Conservation (phyloP, 2,797 vertebrate genomes). For the Diceros bicornis region DNA sequence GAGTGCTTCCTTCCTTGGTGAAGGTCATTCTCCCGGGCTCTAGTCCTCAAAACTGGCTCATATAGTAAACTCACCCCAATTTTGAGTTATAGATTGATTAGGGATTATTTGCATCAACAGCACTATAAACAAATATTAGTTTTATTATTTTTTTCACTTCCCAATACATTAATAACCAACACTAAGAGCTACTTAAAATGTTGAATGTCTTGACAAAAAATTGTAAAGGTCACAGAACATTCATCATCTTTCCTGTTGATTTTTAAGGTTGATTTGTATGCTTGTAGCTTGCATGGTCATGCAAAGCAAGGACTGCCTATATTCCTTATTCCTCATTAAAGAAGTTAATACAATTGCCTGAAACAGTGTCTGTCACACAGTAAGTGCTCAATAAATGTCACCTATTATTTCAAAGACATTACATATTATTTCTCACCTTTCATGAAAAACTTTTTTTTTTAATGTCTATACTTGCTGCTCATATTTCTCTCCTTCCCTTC, state of each 20-base stretch:
- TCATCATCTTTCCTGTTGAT: neutral
- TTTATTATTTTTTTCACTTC: conserved; percentile 18
- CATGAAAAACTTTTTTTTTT: neutral
- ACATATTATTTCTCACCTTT: neutral
- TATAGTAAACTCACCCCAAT: no score
- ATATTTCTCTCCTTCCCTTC: neutral
- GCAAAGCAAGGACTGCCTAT: neutral
- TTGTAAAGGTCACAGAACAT: neutral
- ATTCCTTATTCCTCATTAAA: neutral
- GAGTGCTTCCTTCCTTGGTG: no score
- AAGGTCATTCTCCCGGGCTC: no score
- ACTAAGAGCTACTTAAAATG: neutral
- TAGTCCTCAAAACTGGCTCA: no score
- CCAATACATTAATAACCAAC: neutral
- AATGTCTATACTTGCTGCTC: neutral
- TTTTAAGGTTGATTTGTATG: neutral
- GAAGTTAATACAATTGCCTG: neutral
- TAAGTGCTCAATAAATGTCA: neutral
- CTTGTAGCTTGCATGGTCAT: neutral
- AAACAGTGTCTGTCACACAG: neutral
- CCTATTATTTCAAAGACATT: neutral
- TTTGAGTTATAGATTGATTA: no score
- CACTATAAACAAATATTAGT: neutral
- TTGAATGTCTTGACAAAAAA: neutral
- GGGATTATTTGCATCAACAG: no score